phyloP scores from a whole-genome alignment of 2,113 vertebrate genomes.

The Elachura formosa region DNA sequence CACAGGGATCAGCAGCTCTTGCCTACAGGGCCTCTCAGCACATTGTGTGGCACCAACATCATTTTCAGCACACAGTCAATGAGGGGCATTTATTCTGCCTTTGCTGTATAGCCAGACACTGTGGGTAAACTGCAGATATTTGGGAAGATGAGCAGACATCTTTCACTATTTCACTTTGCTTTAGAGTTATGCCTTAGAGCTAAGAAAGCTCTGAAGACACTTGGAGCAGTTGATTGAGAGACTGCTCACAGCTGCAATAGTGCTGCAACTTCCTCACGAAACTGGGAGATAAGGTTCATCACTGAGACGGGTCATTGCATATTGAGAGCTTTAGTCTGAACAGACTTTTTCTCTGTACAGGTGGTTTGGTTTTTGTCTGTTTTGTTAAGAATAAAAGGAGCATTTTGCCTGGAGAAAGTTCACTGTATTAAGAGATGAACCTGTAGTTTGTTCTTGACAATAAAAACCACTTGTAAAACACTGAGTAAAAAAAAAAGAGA shows the following conservation, averaged over 20 bases:
- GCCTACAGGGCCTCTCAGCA: not conserved
- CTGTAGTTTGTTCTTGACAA: not conserved
- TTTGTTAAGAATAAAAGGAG: not conserved
- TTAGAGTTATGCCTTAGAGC: not conserved
- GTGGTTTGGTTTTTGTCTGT: not conserved
- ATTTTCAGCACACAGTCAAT: not conserved
- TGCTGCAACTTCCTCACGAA: not conserved
- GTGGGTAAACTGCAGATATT: not conserved
- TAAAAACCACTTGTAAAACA: not conserved
- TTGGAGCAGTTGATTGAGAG: not conserved
- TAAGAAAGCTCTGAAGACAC: not conserved
- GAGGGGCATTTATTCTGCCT: not conserved
- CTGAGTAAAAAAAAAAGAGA: not conserved
- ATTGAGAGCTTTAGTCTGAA: not conserved
- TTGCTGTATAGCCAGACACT: not conserved
- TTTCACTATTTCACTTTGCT: not conserved
- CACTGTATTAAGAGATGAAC: not conserved
- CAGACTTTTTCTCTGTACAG: not conserved
- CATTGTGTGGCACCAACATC: rapidly evolving
- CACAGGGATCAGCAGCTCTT: not conserved
- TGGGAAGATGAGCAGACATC: not conserved
- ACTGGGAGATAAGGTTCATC: not conserved
- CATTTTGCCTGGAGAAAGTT: not conserved
- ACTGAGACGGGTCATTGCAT: not conserved
- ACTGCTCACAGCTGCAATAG: not conserved